Evolutionary conservation across 2,113 vertebrate species (phyloP), one percentile per base, ranked within the genome.

Genomic region (Menidia beryllina): DNA sequence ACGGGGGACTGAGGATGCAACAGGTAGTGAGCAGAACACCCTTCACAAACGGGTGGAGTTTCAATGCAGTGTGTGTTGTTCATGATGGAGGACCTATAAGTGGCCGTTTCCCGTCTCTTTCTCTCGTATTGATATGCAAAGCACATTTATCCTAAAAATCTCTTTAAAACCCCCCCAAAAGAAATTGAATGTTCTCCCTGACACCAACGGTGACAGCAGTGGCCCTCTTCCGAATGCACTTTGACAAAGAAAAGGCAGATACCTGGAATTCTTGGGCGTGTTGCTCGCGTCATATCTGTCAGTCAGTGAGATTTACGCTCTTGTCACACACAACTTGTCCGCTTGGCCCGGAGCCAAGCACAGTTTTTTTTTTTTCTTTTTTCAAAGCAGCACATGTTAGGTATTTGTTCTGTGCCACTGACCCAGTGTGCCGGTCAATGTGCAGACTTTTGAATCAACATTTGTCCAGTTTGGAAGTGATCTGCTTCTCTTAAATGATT

Each of bases 41-140:
- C 84, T 86, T 87, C 17, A 83, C 66, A 75, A 57, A 56, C 59
- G 63, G 77, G 82, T 9, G 34, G 74, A 21, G 69, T 72, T 41
- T 76, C 9, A 12, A 20, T 34, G 38, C 61, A 75, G 75, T 21
- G 48, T 43, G 26, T 55, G 74, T 66, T 57, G 45, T 75, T 79
- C 17, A 39, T 66, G 26, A 74, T 38, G 26, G 53, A 69, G 14
- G 54, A n/a, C 2, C 5, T 8, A 49, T 52, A 38, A 12, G 13
- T 38, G 56, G 26, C 41, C 9, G 49, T 69, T 70, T 54, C 13
- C 5, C 25, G n/a, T 17, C 48, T 7, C 2, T 14, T 49, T 59
- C n/a, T 43, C 11, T 39, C 7, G 17, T 19, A 39, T 15, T 19
- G 10, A 5, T 47, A 50, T 7, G 2, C 5, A 23, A 38, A 23